Evolutionary conservation across 2,113 vertebrate species (phyloP), one percentile per base, ranked within the genome.

Genomic region (Ardeotis arabs): DNA sequence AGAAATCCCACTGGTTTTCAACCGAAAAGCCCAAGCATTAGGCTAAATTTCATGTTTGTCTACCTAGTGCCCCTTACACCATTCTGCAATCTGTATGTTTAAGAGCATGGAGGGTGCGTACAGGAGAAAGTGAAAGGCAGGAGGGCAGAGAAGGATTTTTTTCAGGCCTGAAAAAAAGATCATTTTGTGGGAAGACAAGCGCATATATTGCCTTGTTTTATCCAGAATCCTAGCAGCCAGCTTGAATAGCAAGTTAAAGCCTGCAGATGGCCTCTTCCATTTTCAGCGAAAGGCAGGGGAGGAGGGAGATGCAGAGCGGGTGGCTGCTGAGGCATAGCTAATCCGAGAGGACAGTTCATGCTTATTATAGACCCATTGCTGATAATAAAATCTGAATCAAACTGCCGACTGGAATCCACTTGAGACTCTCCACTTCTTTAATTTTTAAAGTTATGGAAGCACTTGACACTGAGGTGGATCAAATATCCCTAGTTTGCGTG

Each of bases 341-440:
- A 99, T 99, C 97, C 69, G 84, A 99, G 98, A 99, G 98, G 99
- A 99, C 99, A 99, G 98, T 96, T 98, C 98, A 97, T 98, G 98
- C 98, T 99, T 98, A 99, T 99, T 98, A 99, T 97, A 98, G 98
- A 99, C 97, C 97, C 98, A 98, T 91, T 97, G 98, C 94, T 97
- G 98, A 99, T 99, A 98, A 99, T 99, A 99, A 98, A 99, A 98
- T 96, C 98, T 96, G 98, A 99, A 99, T 98, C 98, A 98, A 99
- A 98, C 98, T 96, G 98, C 98, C 94, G 95, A 95, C 97, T 94
- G 96, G 97, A 98, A 98, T 95, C 97, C 98, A 98, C 95, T 95
- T 68, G 98, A 98, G 98, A 98, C 98, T 97, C 97, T 97, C 90
- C 16, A 82, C 96, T 93, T 99, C 98, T 98, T 99, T 98, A 99